Percentiles rank a stretch among this genome's conserved stretches.
Conservation (phyloP, 2,888 invertebrate species). For the Masnerella sp. region DNA sequence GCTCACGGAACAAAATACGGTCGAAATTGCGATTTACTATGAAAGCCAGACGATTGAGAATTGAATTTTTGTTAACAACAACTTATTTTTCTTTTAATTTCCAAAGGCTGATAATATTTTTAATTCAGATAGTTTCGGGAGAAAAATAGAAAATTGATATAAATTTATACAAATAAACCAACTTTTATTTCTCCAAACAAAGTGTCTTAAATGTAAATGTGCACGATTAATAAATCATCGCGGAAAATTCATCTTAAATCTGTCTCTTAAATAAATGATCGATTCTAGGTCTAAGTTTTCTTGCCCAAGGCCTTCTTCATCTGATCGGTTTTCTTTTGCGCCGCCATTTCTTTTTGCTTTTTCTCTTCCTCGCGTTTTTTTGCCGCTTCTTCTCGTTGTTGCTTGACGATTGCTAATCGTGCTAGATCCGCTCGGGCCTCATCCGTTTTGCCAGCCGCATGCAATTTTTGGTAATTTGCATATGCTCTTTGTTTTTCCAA, state of each 20-base stretch:
- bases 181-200: constrained; percentile 49
- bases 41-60: no score
- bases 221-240: neutral
- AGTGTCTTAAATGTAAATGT: constrained; percentile 27
- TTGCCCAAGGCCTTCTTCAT: constrained; percentile 83
- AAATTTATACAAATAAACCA: constrained; percentile 56
- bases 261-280: constrained; percentile 10
- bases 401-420: constrained; percentile 93
- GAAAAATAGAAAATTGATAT: no score
- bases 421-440: constrained; percentile 97
- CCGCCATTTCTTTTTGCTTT: constrained; percentile 82
- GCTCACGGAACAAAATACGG: no score
- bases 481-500: constrained; percentile 93
- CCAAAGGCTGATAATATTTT: no score
- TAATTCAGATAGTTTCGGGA: no score
- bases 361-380: constrained; percentile 92
- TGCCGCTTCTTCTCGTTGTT: constrained; percentile 97
- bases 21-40: no score
- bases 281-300: constrained; percentile 63
- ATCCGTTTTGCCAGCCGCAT: constrained; percentile 96
- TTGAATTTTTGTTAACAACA: no score
- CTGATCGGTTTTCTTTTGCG: constrained; percentile 81
- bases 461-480: constrained; percentile 93
- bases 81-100: no score
- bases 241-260: neutral